Evolutionary conservation across 2,797 vertebrate species (phyloP).

Genomic region (Cryptoblepharus egeriae): DNA sequence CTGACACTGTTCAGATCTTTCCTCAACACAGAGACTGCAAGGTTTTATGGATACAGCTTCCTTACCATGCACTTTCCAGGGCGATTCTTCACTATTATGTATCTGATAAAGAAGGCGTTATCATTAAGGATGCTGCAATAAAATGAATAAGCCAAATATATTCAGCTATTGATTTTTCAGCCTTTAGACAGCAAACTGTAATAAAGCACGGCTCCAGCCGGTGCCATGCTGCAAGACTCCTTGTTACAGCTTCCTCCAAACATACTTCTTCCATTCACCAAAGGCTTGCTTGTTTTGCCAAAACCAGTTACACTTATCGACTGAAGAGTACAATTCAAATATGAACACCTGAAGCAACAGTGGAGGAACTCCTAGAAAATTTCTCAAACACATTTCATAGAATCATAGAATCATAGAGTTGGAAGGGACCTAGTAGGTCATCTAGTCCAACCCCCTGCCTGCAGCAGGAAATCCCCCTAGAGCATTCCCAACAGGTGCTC

Average conservation of each 20-base stretch:
- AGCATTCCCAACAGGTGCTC: no score
- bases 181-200: no score
- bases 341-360: background rate
- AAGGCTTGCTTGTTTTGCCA: no score
- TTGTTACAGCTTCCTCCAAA: background rate
- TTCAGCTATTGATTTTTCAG: no score
- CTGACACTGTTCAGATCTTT: background rate
- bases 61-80: slow-evolving; percentile 1
- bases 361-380: background rate
- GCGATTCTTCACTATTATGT: background rate
- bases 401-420: no score
- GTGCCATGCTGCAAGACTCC: background rate
- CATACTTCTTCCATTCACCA: background rate
- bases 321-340: background rate
- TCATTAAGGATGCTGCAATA: background rate
- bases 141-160: no score
- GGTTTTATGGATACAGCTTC: slow-evolving; percentile 19
- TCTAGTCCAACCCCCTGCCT: no score
- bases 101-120: no score
- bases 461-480: no score
- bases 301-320: background rate
- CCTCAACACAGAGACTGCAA: background rate
- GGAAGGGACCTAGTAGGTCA: no score
- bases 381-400: background rate
- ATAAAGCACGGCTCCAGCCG: no score